A percentile compares a stretch with the other conserved stretches of the same genome.
phyloP scores from a whole-genome alignment of 1,140 invertebrate genomes.

The Belonocnema kinseyi region DNA sequence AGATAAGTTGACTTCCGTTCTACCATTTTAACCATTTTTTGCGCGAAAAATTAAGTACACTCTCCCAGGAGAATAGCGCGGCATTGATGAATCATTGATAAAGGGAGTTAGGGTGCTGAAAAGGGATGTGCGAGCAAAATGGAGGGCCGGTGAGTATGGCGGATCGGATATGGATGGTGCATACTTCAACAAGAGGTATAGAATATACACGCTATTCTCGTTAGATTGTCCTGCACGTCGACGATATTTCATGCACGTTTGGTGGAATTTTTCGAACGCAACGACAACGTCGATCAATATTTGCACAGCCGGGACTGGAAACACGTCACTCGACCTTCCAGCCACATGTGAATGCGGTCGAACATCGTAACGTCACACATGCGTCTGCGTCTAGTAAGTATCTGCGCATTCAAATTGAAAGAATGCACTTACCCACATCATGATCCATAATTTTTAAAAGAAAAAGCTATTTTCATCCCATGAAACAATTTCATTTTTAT shows the following conservation, averaged over 20 bases:
- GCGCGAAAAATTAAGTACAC: too few species aligned
- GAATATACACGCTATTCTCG: conserved; percentile 8
- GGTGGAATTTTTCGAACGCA: conserved; percentile 59
- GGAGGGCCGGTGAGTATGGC: conserved; percentile 10
- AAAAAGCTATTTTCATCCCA: too few species aligned
- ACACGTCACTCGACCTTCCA: conserved; percentile 59
- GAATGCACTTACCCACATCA: neutral
- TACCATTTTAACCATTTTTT: too few species aligned
- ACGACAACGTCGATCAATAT: conserved; percentile 59
- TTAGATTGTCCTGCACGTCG: conserved; percentile 36
- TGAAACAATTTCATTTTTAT: too few species aligned
- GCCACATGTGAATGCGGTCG: conserved; percentile 57
- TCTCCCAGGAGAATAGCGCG: neutral
- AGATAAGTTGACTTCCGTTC: too few species aligned
- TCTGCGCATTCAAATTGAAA: conserved; percentile 37
- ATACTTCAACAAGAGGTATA: conserved; percentile 11
- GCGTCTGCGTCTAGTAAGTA: conserved; percentile 51
- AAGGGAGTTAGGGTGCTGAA: neutral
- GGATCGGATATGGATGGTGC: neutral
- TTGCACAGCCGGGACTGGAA: conserved; percentile 56
- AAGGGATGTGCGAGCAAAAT: conserved; percentile 22
- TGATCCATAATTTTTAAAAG: too few species aligned
- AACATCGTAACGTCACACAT: conserved; percentile 49
- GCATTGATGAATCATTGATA: conserved; percentile 10
- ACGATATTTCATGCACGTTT: conserved; percentile 54